Percentiles rank a stretch among this genome's conserved stretches.
These are phyloP conservation scores for Catostomus latipinnis DNA, from an alignment of 2,797 vertebrate species.

Conservation along the genomic window DNA sequence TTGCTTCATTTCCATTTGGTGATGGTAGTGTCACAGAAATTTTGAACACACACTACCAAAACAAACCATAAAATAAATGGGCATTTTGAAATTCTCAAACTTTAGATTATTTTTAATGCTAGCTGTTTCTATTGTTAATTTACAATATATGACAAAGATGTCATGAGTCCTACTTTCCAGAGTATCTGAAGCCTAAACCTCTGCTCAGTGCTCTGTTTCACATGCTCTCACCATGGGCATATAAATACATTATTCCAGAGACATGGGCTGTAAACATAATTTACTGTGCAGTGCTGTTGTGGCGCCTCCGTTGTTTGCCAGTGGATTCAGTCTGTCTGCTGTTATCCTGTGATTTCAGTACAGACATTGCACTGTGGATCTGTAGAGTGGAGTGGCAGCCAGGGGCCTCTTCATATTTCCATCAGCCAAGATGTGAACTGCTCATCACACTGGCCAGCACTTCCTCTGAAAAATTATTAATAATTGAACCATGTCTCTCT, in stretches of 20 bases:
- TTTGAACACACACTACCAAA: too few species aligned
- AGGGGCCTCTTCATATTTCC: constrained; percentile 40
- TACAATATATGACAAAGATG: not conserved
- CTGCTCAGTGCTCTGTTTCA: not conserved
- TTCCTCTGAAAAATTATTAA: constrained; percentile 42
- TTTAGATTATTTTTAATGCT: not conserved
- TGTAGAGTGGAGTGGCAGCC: constrained; percentile 6
- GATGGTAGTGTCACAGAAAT: too few species aligned
- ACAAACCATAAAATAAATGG: too few species aligned
- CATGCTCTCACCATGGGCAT: not conserved
- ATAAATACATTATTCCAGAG: constrained; percentile 21
- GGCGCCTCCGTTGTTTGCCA: not conserved
- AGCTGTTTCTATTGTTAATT: not conserved
- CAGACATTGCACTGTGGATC: constrained; percentile 40
- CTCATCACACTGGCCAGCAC: constrained; percentile 27
- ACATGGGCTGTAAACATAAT: constrained; percentile 23
- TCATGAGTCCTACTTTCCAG: not conserved
- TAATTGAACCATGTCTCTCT: constrained; percentile 33
- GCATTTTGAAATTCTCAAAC: not conserved
- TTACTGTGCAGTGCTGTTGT: constrained; percentile 1
- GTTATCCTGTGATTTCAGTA: constrained; percentile 29
- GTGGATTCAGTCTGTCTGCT: constrained; percentile 1
- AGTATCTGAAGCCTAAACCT: not conserved
- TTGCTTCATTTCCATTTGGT: too few species aligned
- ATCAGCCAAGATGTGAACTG: constrained; percentile 28